phyloP scores from a whole-genome alignment of 2,797 vertebrate species.

The Parotocinclus haroldoi region DNA sequence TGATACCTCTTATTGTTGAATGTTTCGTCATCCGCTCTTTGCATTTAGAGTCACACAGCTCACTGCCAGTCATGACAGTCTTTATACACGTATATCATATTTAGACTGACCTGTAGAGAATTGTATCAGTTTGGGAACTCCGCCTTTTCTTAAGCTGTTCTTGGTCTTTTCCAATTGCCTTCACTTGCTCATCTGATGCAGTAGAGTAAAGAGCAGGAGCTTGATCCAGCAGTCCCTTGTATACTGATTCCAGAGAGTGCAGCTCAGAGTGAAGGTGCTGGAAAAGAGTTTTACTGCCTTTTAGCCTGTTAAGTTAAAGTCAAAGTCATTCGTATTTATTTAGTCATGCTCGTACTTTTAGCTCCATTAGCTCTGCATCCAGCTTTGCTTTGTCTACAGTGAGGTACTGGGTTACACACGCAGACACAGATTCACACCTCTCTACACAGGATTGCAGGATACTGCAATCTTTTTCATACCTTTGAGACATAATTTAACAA shows the following conservation, averaged over 20 bases:
- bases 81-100: no score
- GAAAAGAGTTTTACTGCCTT: constrained; percentile 9
- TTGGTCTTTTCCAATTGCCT: constrained; percentile 70
- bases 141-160: constrained; percentile 74
- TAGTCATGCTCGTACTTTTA: constrained; percentile 71
- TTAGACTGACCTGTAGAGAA: constrained; percentile 78
- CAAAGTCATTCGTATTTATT: neutral
- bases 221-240: constrained; percentile 68
- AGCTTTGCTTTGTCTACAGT: constrained; percentile 83
- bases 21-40: no score
- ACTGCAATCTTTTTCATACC: constrained; percentile 86
- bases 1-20: no score
- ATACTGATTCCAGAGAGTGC: constrained; percentile 62
- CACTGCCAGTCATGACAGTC: no score
- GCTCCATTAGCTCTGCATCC: constrained; percentile 76
- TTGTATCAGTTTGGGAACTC: constrained; percentile 64
- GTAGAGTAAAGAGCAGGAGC: constrained; percentile 71
- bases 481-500: constrained; percentile 49
- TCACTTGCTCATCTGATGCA: constrained; percentile 72
- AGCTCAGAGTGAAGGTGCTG: constrained; percentile 78
- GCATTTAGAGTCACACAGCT: no score
- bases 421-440: constrained; percentile 73
- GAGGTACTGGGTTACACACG: constrained; percentile 66
- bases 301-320: neutral
- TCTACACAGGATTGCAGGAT: constrained; percentile 83